These are phyloP conservation scores for Cyclophora albipunctata DNA, from an alignment of 2,888 invertebrate genomes.

Conservation along the genomic window DNA sequence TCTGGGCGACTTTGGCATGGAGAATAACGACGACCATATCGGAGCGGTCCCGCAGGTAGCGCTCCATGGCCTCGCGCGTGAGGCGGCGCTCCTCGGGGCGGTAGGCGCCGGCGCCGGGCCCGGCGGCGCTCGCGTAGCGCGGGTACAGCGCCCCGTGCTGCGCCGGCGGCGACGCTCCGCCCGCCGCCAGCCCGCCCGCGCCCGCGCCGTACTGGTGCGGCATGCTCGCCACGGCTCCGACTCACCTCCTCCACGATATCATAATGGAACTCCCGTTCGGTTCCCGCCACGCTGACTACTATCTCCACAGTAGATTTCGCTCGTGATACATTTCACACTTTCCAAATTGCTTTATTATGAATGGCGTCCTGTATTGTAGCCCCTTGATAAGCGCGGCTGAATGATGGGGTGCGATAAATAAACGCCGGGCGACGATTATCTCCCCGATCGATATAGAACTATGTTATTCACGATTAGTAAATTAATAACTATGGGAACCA, in stretches of 20 bases:
- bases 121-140: slow-evolving; percentile 76
- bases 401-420: slow-evolving; percentile 10
- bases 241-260: slow-evolving; percentile 53
- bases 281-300: slow-evolving; percentile 23
- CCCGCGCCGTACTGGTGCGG: slow-evolving; percentile 87
- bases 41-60: slow-evolving; percentile 93
- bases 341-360: not conserved
- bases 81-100: slow-evolving; percentile 88
- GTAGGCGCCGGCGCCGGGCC: slow-evolving; percentile 77
- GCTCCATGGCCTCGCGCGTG: slow-evolving; percentile 95
- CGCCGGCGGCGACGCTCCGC: slow-evolving; percentile 83
- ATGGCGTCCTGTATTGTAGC: slow-evolving; percentile 13
- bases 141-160: slow-evolving; percentile 76
- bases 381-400: slow-evolving; percentile 7
- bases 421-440: slow-evolving; percentile 28
- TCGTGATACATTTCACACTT: slow-evolving; percentile 12
- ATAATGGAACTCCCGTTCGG: slow-evolving; percentile 33
- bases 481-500: slow-evolving; percentile 71
- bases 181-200: slow-evolving; percentile 82
- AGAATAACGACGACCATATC: slow-evolving; percentile 98
- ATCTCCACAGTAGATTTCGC: slow-evolving; percentile 25
- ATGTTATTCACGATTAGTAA: slow-evolving; percentile 67
- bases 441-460: slow-evolving; percentile 65
- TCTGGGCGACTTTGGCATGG: slow-evolving; percentile 99
- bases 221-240: slow-evolving; percentile 77